phyloP scores from a whole-genome alignment of 2,888 invertebrate genomes.

The Oscheius sp. region DNA sequence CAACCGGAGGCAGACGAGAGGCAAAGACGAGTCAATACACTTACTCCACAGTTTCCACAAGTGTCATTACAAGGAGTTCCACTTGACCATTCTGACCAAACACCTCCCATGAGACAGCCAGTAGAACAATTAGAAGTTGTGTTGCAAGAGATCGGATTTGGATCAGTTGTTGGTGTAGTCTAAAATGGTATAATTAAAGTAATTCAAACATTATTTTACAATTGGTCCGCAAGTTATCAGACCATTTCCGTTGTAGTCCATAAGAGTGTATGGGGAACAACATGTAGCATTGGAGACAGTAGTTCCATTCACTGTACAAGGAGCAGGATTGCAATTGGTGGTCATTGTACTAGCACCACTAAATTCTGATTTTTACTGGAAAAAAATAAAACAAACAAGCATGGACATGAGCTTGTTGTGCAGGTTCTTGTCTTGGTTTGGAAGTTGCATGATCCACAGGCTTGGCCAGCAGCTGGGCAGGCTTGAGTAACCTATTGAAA shows the following conservation, averaged over 20 bases:
- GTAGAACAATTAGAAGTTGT: background rate
- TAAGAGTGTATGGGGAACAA: slow-evolving; percentile 8
- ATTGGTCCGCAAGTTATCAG: slow-evolving; percentile 13
- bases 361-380: background rate
- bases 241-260: slow-evolving; percentile 12
- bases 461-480: background rate
- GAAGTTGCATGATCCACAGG: slow-evolving; percentile 18
- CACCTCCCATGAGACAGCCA: slow-evolving; percentile 30
- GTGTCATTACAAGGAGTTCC: slow-evolving; percentile 17
- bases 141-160: slow-evolving; percentile 12
- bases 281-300: background rate
- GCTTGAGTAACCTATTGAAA: no score
- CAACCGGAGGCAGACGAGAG: slow-evolving; percentile 34
- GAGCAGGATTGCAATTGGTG: slow-evolving; percentile 18
- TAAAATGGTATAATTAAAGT: background rate
- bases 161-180: background rate
- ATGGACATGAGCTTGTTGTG: slow-evolving; percentile 7
- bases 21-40: slow-evolving; percentile 36
- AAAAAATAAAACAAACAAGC: slow-evolving; percentile 6
- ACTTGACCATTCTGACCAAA: slow-evolving; percentile 41
- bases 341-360: background rate
- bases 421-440: slow-evolving; percentile 10
- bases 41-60: slow-evolving; percentile 31
- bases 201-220: background rate
- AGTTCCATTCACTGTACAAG: slow-evolving; percentile 14